A percentile compares a stretch with the other conserved stretches of the same genome.
Evolutionary conservation across 2,797 vertebrate species (phyloP).

Genomic region (Gouania willdenowi): DNA sequence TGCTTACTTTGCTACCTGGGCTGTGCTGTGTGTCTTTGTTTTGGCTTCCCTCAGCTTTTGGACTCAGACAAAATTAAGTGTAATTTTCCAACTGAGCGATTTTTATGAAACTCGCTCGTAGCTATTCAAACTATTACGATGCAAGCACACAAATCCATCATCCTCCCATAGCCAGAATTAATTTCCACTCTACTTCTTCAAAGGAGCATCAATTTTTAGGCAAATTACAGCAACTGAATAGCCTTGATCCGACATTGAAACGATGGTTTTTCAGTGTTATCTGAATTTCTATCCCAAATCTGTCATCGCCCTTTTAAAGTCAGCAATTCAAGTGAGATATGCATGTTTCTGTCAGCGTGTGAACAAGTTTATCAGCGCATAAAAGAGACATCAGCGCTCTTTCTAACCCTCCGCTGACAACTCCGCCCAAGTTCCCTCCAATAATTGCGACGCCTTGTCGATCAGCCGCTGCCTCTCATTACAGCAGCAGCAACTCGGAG

Average conservation of each 20-base stretch:
- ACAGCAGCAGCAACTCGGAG: no score
- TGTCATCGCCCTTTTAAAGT: constrained; percentile 12
- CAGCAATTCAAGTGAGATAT: no score
- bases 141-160: not conserved
- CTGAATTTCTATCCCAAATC: constrained; percentile 27
- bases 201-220: no score
- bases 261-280: no score
- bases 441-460: constrained; percentile 21
- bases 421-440: not conserved
- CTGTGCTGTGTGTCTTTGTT: constrained; percentile 11
- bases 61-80: constrained; percentile 46
- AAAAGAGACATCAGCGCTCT: constrained; percentile 16
- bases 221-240: not conserved
- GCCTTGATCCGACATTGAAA: no score
- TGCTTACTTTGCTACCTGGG: not conserved
- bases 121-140: not conserved
- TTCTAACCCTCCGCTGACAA: not conserved
- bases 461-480: constrained; percentile 20
- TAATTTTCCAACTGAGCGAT: constrained; percentile 45
- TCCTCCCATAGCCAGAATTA: not conserved
- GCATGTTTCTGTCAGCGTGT: not conserved
- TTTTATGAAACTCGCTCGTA: constrained; percentile 38
- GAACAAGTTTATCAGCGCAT: not conserved
- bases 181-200: not conserved
- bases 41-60: constrained; percentile 16